These are phyloP conservation scores for Limosa lapponica DNA, from an alignment of 2,797 vertebrate genomes.

Conservation along the genomic window DNA sequence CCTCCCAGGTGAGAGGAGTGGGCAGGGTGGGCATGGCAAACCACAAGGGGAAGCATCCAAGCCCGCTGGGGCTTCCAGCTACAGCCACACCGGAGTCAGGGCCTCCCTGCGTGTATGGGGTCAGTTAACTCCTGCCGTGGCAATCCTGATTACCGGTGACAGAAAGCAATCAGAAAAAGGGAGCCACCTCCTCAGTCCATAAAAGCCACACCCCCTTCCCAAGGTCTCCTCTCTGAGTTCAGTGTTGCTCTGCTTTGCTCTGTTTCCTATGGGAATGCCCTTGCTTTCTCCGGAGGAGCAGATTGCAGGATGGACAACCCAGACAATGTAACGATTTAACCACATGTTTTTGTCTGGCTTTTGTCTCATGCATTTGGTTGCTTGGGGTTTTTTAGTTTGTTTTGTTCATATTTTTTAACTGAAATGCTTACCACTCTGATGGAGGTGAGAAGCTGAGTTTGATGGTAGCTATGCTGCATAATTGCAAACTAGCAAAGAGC, in stretches of 20 bases:
- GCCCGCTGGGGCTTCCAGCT: fast-evolving
- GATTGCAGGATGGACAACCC: background rate
- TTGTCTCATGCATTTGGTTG: background rate
- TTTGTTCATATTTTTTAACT: background rate
- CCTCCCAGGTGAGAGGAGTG: background rate
- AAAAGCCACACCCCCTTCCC: background rate
- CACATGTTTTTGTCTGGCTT: background rate
- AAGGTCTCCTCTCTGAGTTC: background rate
- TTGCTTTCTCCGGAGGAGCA: background rate
- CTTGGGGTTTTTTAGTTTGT: background rate
- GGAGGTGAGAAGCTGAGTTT: background rate
- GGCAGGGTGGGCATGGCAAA: background rate
- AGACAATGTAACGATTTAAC: fast-evolving
- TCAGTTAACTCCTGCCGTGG: background rate
- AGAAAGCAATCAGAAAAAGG: background rate
- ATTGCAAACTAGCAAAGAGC: background rate
- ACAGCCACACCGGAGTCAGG: background rate
- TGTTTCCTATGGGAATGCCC: background rate
- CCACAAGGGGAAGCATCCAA: fast-evolving
- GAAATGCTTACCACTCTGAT: background rate
- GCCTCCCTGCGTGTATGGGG: background rate
- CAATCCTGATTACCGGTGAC: background rate
- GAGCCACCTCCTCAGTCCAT: background rate
- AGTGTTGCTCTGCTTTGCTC: background rate
- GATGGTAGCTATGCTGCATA: background rate